Evolutionary conservation across 2,113 vertebrate species (phyloP), one percentile per base, ranked within the genome.

Genomic region (Lampris megalopsis): DNA sequence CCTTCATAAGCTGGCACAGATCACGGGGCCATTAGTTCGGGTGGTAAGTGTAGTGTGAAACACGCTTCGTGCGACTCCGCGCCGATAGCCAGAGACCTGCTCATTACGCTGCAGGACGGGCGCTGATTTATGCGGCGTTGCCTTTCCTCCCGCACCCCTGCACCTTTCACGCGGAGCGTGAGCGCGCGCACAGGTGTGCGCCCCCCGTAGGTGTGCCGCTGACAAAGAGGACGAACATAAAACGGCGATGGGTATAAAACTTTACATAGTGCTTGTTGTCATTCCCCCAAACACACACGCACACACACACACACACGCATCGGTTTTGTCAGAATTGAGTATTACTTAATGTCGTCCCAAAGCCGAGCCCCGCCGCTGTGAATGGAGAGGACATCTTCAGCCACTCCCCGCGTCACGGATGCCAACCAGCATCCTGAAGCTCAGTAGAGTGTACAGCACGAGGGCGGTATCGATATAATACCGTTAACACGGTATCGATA

Each of bases 1-100:
- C 82, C 82, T 89, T 89, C 76, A 86, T 78, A 80, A 81, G 68
- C 53, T 45, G 72, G 80, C 76, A 84, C 73, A 74, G 86, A 82
- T 88, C 86, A 85, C 81, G 71, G 86, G 81, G 67, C 86, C 84
- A 89, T 93, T 92, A 91, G 74, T 79, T 88, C 76, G 56, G 24
- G 50, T 81, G 80, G 88, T 87, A 86, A 85, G 87, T 89, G 64
- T 74, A 74, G 86, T 65, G 77, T 82, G 66, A 78, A 82, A 85
- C 73, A 77, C n/a, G 10, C 63, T 75, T 65, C 82, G 72, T 78
- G 69, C 58, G 64, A 60, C 82, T 80, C 79, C 56, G 68, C 41
- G 73, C 54, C 41, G 73, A 77, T n/a, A 43, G 67, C 69, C 64
- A 62, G 6, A 11, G 62, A 24, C 24, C 42, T 36, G 56, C 77